A percentile compares a stretch with the other conserved stretches of the same genome.
phyloP scores from a whole-genome alignment of 1,140 invertebrate species.

The Lerema accius region DNA sequence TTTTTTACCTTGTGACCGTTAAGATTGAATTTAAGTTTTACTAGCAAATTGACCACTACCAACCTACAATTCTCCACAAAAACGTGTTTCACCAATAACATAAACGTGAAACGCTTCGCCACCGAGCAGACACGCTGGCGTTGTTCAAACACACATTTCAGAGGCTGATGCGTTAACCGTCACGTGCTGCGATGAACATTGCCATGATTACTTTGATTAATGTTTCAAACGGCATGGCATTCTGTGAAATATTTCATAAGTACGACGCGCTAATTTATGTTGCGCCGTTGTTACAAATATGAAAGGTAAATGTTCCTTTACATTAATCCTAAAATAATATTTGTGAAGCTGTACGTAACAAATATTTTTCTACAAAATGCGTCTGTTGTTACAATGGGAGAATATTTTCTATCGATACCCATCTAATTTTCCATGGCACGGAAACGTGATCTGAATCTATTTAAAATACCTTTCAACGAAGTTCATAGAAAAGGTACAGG shows the following conservation, averaged over 20 bases:
- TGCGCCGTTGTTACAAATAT: conserved; percentile 4
- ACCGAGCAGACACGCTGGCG: no score
- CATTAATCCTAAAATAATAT: conserved; percentile 22
- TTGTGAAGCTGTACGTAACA: background rate
- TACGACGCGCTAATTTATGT: conserved; percentile 16
- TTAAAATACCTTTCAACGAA: no score
- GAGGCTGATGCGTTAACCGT: conserved; percentile 20
- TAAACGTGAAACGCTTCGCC: no score
- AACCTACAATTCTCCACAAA: no score
- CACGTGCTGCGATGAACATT: conserved; percentile 24
- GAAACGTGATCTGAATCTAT: no score
- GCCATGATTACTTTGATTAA: conserved; percentile 30
- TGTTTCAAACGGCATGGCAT: conserved; percentile 27
- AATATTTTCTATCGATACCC: no score
- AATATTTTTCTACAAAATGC: background rate
- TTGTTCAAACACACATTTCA: conserved; percentile 14
- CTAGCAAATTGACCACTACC: no score
- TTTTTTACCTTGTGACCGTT: no score
- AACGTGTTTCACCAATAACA: no score
- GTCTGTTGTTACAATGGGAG: background rate
- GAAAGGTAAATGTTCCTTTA: conserved; percentile 5
- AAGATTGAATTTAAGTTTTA: no score
- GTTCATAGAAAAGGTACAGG: no score
- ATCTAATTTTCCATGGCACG: no score
- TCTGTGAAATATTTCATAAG: conserved; percentile 26